Conservation (phyloP, 2,888 invertebrate genomes). For the Agonopterix subpropinquella region DNA sequence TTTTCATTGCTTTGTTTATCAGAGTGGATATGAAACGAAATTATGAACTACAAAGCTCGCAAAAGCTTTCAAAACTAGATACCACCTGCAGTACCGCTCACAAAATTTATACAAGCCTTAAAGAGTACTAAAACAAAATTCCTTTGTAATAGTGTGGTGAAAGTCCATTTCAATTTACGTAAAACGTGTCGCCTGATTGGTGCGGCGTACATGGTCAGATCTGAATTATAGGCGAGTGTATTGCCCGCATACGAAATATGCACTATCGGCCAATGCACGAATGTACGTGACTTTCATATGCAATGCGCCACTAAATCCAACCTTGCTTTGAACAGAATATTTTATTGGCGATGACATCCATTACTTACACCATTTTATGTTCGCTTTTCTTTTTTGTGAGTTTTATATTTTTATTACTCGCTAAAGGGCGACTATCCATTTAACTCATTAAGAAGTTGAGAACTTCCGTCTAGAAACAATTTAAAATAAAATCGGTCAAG, state of each 20-base stretch:
- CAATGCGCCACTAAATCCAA: conserved; percentile 40
- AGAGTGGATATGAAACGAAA: conserved; percentile 16
- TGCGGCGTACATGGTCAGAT: conserved; percentile 40
- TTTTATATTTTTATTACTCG: neutral
- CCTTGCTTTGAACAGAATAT: conserved; percentile 24
- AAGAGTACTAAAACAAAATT: neutral
- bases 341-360: conserved; percentile 30
- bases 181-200: conserved; percentile 26
- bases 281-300: conserved; percentile 45
- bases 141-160: neutral
- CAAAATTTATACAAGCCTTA: neutral
- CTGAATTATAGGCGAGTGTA: conserved; percentile 48
- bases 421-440: no score
- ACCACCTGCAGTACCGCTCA: neutral
- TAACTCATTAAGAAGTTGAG: no score
- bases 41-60: neutral
- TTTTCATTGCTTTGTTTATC: neutral
- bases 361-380: conserved; percentile 1
- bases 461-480: no score
- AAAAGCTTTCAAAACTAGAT: neutral
- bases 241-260: conserved; percentile 52
- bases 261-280: conserved; percentile 49
- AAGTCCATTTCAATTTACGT: conserved; percentile 34
- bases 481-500: no score
- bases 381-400: neutral